Conservation (phyloP, 2,113 vertebrate species). For the Bubo scandiacus region DNA sequence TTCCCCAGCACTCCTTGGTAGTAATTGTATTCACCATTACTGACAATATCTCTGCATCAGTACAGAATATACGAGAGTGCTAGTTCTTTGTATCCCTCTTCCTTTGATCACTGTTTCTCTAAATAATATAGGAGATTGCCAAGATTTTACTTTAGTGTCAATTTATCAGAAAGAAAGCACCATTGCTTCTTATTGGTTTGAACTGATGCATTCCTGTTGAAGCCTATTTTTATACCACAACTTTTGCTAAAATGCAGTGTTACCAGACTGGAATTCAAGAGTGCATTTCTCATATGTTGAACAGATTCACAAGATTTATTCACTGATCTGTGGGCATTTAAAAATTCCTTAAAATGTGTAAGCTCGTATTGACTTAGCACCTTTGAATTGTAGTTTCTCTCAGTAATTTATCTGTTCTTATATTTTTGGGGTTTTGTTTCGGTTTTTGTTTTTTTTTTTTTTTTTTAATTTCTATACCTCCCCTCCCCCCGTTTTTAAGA, state of each 20-base stretch:
- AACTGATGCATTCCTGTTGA: conserved; percentile 8
- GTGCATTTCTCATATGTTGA: not conserved
- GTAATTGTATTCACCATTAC: conserved; percentile 29
- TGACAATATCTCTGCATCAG: conserved; percentile 37
- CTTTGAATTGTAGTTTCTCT: not conserved
- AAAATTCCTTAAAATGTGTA: conserved; percentile 12
- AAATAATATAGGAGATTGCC: conserved; percentile 67
- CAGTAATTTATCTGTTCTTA: not conserved
- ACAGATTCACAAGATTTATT: conserved; percentile 13
- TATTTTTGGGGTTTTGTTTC: not conserved
- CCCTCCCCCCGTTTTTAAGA: not conserved
- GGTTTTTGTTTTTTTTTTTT: too few species aligned
- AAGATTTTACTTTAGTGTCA: conserved; percentile 50
- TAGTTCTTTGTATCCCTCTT: conserved; percentile 49
- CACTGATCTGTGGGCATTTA: not conserved
- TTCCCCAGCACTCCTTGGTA: conserved; percentile 9
- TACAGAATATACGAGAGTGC: conserved; percentile 32
- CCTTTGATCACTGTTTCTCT: conserved; percentile 64
- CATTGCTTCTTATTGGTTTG: conserved; percentile 40
- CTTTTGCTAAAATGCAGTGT: not conserved
- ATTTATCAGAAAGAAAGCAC: conserved; percentile 60
- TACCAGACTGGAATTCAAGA: not conserved
- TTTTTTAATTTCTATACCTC: not conserved
- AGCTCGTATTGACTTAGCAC: not conserved
- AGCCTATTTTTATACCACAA: conserved; percentile 31